Evolutionary conservation across 2,113 vertebrate species (phyloP).

Genomic region (Phalacrocorax pelagicus): DNA sequence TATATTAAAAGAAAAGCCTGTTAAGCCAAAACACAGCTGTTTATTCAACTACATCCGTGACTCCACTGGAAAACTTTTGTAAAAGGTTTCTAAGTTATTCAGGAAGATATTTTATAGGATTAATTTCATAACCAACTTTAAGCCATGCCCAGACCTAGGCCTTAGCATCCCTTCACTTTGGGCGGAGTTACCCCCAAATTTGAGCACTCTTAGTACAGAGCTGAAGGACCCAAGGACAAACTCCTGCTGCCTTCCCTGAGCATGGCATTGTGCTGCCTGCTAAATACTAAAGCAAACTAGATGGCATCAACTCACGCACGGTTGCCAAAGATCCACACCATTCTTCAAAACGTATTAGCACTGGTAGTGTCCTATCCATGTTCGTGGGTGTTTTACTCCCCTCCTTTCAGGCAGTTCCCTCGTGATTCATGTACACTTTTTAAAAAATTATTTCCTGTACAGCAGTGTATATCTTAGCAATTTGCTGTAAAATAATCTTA

Average conservation of each 20-base stretch:
- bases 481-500: background rate
- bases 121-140: background rate
- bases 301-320: fast-evolving
- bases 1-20: background rate
- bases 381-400: background rate
- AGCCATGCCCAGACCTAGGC: background rate
- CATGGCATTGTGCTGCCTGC: background rate
- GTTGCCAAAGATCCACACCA: background rate
- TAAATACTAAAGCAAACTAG: background rate
- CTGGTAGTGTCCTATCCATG: background rate
- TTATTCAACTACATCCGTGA: background rate
- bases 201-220: background rate
- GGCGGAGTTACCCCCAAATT: background rate
- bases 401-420: background rate
- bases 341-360: background rate
- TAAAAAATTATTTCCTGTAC: background rate
- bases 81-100: background rate
- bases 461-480: background rate
- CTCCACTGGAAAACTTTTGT: background rate
- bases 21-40: background rate
- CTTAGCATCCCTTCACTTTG: background rate
- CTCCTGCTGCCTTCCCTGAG: background rate
- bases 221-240: background rate
- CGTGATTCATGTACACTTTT: fast-evolving
- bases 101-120: background rate